Conservation (phyloP, 2,888 invertebrate genomes). For the Scaptomyza tumidula region DNA sequence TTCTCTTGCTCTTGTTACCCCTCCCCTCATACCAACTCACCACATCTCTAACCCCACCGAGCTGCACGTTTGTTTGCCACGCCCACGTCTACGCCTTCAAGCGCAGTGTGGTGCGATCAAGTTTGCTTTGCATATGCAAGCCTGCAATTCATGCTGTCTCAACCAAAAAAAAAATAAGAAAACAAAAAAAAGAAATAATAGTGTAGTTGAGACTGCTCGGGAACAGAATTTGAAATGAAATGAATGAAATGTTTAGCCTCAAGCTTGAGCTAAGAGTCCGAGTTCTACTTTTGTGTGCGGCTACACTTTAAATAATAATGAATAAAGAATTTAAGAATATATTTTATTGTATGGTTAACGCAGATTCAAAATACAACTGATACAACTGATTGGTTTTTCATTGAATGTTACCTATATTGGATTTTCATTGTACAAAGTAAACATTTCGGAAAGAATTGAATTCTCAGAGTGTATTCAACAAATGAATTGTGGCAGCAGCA, state of each 20-base stretch:
- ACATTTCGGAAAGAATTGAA: too few species aligned
- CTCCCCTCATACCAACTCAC: neutral
- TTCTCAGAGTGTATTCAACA: neutral
- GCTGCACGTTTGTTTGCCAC: conserved; percentile 14
- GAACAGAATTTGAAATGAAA: neutral
- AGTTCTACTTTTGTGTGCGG: neutral
- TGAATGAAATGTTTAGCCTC: conserved; percentile 5
- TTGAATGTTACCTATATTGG: too few species aligned
- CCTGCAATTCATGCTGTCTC: neutral
- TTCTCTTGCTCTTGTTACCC: neutral
- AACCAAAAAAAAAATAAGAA: too few species aligned
- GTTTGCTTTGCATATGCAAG: conserved; percentile 28
- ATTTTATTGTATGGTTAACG: too few species aligned
- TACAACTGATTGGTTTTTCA: too few species aligned
- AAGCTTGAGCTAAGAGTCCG: neutral
- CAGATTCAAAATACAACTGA: too few species aligned
- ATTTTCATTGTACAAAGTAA: too few species aligned
- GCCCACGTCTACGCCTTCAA: conserved; percentile 5
- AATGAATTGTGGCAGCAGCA: neutral
- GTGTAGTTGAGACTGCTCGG: neutral
- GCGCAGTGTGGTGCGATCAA: conserved; percentile 21
- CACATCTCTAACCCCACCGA: neutral
- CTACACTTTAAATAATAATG: neutral
- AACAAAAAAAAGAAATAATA: too few species aligned
- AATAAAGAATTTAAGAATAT: too few species aligned